Conservation (phyloP, 2,113 vertebrate species). For the Phyllostomus discolor region DNA sequence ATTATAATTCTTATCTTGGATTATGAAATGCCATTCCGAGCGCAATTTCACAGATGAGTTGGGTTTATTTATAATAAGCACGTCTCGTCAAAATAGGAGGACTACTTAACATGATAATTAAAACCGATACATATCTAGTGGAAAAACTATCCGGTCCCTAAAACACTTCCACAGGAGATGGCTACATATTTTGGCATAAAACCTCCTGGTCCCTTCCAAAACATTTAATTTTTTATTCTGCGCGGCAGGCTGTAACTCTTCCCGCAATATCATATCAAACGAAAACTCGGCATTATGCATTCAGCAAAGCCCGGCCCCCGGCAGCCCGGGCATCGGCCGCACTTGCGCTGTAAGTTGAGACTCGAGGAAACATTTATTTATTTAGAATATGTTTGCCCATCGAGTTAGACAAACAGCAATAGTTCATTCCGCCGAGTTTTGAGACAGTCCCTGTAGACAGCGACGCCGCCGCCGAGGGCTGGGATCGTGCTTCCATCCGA, state of each 20-base stretch:
- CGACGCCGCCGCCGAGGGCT: conserved; percentile 38
- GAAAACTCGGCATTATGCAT: conserved; percentile 29
- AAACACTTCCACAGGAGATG: conserved; percentile 57
- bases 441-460: conserved; percentile 54
- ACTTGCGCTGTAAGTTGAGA: conserved; percentile 67
- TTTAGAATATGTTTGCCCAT: conserved; percentile 67
- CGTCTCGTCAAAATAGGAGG: conserved; percentile 61
- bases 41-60: conserved; percentile 47
- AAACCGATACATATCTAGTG: conserved; percentile 73
- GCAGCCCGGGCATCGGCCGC: background rate
- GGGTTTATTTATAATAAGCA: conserved; percentile 66
- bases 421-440: conserved; percentile 59
- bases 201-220: conserved; percentile 17
- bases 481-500: conserved; percentile 65
- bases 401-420: conserved; percentile 51
- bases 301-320: background rate
- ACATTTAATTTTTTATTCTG: conserved; percentile 47
- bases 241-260: conserved; percentile 3
- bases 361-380: conserved; percentile 70
- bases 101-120: conserved; percentile 72
- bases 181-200: conserved; percentile 57
- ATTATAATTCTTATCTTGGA: conserved; percentile 56
- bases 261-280: conserved; percentile 62
- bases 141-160: conserved; percentile 50
- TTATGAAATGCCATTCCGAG: conserved; percentile 44